Evolutionary conservation across 2,888 invertebrate species (phyloP).

Genomic region (Chrysolina americana): DNA sequence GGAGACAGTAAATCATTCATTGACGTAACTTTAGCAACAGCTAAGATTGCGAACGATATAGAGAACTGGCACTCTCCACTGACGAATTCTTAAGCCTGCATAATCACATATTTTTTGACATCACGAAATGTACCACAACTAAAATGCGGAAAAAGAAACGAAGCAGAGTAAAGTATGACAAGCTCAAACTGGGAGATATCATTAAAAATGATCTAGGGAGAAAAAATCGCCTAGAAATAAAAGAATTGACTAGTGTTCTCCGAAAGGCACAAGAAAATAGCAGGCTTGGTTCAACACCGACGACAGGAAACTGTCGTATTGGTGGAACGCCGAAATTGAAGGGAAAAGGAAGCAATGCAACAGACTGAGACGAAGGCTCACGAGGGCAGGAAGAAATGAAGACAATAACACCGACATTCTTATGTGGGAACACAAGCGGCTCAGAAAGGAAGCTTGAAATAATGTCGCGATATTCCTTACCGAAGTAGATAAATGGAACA

Average conservation of each 20-base stretch:
- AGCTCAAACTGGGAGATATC: background rate
- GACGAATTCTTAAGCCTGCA: slow-evolving; percentile 22
- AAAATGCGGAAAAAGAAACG: slow-evolving; percentile 6
- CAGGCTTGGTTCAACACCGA: background rate
- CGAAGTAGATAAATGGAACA: too few species aligned
- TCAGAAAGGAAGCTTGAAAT: slow-evolving; percentile 8
- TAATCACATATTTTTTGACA: slow-evolving; percentile 27
- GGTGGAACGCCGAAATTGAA: too few species aligned
- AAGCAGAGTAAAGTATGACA: background rate
- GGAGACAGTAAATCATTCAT: too few species aligned
- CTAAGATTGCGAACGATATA: too few species aligned
- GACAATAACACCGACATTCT: background rate
- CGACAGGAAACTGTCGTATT: too few species aligned
- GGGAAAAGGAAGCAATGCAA: too few species aligned
- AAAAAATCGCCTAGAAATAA: background rate
- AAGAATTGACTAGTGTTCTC: background rate
- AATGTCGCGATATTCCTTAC: background rate
- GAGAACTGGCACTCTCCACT: background rate
- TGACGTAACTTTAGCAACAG: slow-evolving; percentile 28
- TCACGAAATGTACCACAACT: slow-evolving; percentile 11
- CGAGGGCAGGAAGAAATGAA: background rate
- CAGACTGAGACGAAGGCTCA: background rate
- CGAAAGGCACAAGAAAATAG: background rate
- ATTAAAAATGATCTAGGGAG: background rate
- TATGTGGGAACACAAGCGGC: background rate